Percentiles rank a stretch among this genome's conserved stretches.
Evolutionary conservation across 2,797 vertebrate genomes (phyloP).

Genomic region (Anolis apletophallus): DNA sequence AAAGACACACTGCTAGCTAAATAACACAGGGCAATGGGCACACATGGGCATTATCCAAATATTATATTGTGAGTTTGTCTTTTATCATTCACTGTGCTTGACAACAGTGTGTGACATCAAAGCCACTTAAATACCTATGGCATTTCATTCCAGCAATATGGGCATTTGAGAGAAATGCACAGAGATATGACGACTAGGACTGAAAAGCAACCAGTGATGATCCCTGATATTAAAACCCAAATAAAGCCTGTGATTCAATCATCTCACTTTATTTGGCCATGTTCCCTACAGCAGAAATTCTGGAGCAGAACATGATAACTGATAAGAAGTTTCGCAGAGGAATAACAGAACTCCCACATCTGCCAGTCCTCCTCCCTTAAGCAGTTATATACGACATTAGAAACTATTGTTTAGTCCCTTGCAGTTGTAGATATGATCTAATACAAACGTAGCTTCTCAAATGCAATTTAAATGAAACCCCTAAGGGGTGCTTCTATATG

Average conservation of each 20-base stretch:
- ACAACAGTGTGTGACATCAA: conserved; percentile 65
- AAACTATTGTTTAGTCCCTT: conserved; percentile 49
- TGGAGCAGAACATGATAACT: conserved; percentile 3
- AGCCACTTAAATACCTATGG: conserved; percentile 56
- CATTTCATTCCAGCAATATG: conserved; percentile 68
- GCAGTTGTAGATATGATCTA: conserved; percentile 33
- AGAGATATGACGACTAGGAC: conserved; percentile 58
- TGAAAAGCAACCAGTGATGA: conserved; percentile 57
- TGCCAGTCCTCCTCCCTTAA: neutral
- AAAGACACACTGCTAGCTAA: conserved; percentile 41
- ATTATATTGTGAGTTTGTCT: conserved; percentile 50
- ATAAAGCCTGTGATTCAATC: neutral
- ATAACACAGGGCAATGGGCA: conserved; percentile 39
- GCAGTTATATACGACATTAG: neutral
- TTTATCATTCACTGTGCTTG: conserved; percentile 65
- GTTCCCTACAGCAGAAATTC: neutral
- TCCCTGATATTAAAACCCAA: neutral
- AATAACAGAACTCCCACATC: neutral
- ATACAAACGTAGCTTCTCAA: conserved; percentile 30
- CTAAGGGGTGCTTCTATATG: conserved; percentile 47
- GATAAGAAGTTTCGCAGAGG: conserved; percentile 25
- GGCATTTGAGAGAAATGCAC: conserved; percentile 64
- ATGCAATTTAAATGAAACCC: conserved; percentile 15
- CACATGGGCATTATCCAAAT: conserved; percentile 46
- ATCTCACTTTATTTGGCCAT: neutral